Evolutionary conservation across 2,888 invertebrate species (phyloP), one percentile per base, ranked within the genome.

Genomic region (Entomobrya proxima): DNA sequence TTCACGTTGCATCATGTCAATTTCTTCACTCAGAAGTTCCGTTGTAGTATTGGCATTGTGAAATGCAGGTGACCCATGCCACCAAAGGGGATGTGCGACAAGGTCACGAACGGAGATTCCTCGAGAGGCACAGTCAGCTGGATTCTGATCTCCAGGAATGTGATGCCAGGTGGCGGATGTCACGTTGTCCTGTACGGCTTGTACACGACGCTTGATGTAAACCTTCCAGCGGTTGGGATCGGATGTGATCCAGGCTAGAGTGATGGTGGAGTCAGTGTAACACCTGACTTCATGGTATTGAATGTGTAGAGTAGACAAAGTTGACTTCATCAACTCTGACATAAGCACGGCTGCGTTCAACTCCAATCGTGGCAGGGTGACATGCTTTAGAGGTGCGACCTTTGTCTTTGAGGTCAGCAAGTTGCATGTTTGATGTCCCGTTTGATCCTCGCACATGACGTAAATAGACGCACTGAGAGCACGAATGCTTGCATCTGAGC

Each of bases 331-430:
- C 18, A 91, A 79, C 74, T 88, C 74, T 9, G 90, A 77, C 5
- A 90, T 61, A 7, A 91, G 76, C 5, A 89, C 64, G 1, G 91
- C 90, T 21, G 86, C 90, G 44, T 89, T 89, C 0, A 91, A 85
- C 77, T 91, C 91, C 9, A 91, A 77, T 6, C 89, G 44, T 6
- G 91, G 91, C 11, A 91, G 69, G 4, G 91, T 86, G 3, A 90
- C 69, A 9, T 61, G 81, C 76, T 89, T 88, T 11, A 89, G 32
- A 2, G 90, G 90, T 0, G 90, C 88, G 4, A 90, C 90, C 32
- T 85, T 75, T 4, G 89, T 88, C 82, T n/a, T n/a, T n/a, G n/a
- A n/a, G n/a, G n/a, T n/a, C n/a, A n/a, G n/a, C n/a, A n/a, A n/a
- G n/a, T n/a, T 90, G 81, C 18, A 5, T 77, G 40, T 9, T 13